Conservation (phyloP, 2,113 vertebrate species). For the Eulemur rufifrons region DNA sequence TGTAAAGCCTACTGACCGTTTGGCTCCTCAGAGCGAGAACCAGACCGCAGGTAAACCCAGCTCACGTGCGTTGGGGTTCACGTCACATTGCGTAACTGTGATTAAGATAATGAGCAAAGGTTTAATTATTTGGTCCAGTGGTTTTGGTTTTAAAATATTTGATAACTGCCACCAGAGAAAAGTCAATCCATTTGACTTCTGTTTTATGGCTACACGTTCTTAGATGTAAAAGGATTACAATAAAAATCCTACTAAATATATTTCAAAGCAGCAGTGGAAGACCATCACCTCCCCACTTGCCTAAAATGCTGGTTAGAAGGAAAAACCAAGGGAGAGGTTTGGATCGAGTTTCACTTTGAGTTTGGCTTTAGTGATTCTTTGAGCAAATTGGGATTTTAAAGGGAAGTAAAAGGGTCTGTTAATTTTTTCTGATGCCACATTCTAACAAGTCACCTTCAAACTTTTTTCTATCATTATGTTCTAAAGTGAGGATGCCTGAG, state of each 20-base stretch:
- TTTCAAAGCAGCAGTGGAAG: not conserved
- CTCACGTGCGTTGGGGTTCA: accelerated
- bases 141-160: not conserved
- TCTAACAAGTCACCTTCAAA: not conserved
- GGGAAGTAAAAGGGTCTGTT: not conserved
- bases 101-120: not conserved
- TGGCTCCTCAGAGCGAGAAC: not conserved
- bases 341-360: not conserved
- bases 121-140: not conserved
- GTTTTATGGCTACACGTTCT: not conserved
- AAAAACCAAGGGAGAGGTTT: not conserved
- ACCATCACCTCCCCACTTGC: not conserved
- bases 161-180: not conserved
- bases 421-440: not conserved
- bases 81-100: not conserved
- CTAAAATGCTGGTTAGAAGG: not conserved
- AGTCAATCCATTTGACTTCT: not conserved
- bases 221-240: not conserved
- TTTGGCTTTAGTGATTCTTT: not conserved
- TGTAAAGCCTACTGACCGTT: constrained; percentile 45
- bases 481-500: not conserved
- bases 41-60: constrained; percentile 67
- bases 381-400: not conserved
- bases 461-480: not conserved
- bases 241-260: not conserved